Evolutionary conservation across 2,113 vertebrate species (phyloP).

Genomic region (Hiodon tergisus): DNA sequence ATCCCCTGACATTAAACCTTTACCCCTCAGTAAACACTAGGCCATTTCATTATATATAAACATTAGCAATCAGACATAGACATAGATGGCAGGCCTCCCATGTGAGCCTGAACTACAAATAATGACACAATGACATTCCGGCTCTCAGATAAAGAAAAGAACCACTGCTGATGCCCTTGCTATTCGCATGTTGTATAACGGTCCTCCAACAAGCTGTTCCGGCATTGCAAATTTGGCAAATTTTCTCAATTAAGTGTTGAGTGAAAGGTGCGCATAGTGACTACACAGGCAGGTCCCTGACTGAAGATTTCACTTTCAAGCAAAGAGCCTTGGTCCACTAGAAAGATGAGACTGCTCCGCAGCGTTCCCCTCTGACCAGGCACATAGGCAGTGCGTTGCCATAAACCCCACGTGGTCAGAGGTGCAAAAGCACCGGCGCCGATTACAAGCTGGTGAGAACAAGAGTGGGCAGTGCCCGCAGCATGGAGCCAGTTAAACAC

Average conservation of each 20-base stretch:
- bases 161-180: background rate
- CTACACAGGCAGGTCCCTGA: too few species aligned
- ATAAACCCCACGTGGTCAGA: background rate
- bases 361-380: too few species aligned
- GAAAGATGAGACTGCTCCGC: too few species aligned
- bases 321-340: too few species aligned
- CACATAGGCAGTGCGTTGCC: too few species aligned
- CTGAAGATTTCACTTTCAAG: too few species aligned
- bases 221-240: too few species aligned
- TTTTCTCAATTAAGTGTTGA: too few species aligned
- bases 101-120: background rate
- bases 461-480: slow-evolving; percentile 7
- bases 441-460: background rate
- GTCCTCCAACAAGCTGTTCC: too few species aligned
- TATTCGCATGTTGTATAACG: too few species aligned
- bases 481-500: background rate
- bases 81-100: background rate
- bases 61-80: background rate
- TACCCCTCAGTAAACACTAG: background rate
- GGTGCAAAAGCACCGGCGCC: background rate
- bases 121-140: background rate
- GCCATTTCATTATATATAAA: background rate
- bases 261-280: too few species aligned
- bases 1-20: background rate
- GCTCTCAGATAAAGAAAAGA: background rate